A percentile compares a stretch with the other conserved stretches of the same genome.
Conservation (phyloP, 1,140 invertebrate species). For the Formica selysi region DNA sequence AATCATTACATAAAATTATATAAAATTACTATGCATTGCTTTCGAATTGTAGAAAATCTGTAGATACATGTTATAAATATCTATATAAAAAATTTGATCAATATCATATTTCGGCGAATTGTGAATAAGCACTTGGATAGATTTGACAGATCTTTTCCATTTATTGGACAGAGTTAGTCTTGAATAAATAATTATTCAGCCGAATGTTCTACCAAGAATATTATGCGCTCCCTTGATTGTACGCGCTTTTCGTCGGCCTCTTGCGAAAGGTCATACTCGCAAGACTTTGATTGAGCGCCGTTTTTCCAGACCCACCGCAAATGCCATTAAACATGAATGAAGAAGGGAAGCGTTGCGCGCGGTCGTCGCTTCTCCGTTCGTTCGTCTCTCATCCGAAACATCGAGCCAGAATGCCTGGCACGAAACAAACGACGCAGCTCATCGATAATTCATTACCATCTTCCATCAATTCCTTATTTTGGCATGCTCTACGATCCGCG, state of each 20-base stretch:
- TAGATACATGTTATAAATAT: not conserved
- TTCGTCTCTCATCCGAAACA: constrained; percentile 26
- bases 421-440: constrained; percentile 28
- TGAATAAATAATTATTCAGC: constrained; percentile 40
- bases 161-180: not conserved
- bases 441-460: constrained; percentile 69
- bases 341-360: constrained; percentile 13
- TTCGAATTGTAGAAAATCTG: not conserved
- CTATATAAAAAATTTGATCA: not conserved
- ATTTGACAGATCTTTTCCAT: not conserved
- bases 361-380: constrained; percentile 21
- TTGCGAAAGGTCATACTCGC: constrained; percentile 8
- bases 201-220: not conserved
- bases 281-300: constrained; percentile 49
- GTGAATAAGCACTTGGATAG: not conserved
- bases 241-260: constrained; percentile 19
- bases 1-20: no score
- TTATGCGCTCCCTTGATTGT: constrained; percentile 13
- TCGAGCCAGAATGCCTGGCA: constrained; percentile 36
- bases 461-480: constrained; percentile 57
- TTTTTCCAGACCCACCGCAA: constrained; percentile 41
- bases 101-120: constrained; percentile 7
- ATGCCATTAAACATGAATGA: constrained; percentile 60
- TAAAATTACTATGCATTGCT: constrained; percentile 13
- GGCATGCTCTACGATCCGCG: constrained; percentile 47